Evolutionary conservation across 1,140 invertebrate species (phyloP).

Genomic region (Ceratina japonica): DNA sequence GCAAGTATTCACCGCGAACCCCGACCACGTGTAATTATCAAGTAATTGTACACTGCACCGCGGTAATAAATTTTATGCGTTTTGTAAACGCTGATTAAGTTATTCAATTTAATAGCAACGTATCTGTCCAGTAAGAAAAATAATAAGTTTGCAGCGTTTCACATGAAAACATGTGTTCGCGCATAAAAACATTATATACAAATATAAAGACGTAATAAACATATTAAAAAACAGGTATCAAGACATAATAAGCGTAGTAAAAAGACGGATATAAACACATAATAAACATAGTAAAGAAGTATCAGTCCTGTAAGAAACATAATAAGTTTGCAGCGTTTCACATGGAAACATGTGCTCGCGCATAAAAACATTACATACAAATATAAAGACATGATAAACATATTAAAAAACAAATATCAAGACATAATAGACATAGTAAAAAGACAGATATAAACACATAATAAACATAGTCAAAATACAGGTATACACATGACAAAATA

Average conservation of each 20-base stretch:
- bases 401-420: not conserved
- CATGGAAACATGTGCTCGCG: no score
- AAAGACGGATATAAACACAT: no score
- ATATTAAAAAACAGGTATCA: no score
- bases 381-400: not conserved
- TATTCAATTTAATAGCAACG: not conserved
- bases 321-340: no score
- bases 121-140: no score
- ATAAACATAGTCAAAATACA: not conserved
- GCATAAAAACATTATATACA: not conserved
- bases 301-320: no score
- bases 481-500: constrained; percentile 13
- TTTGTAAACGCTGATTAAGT: not conserved
- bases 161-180: no score
- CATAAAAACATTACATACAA: no score
- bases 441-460: not conserved
- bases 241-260: no score
- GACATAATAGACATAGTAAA: not conserved
- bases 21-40: not conserved
- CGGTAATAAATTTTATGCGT: not conserved
- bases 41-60: not conserved
- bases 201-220: not conserved
- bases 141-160: no score
- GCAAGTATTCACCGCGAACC: no score
- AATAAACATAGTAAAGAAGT: no score